Base-by-base conservation (phyloP, 2,113 vertebrate species). In the Bagarius yarrelli region DNA sequence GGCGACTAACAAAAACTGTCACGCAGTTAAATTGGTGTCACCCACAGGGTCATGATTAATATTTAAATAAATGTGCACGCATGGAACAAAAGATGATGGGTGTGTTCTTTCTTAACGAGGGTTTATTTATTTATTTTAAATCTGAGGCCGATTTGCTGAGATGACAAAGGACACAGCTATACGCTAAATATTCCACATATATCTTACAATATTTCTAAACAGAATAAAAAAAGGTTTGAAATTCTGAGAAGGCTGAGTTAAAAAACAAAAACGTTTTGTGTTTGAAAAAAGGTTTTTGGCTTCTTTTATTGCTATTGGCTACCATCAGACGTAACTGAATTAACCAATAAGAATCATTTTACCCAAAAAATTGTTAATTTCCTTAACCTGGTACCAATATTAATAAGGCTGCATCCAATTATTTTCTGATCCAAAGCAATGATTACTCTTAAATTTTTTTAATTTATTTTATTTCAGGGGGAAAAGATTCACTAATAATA, bases 1-100 rank as follows among this genome's bases (percentile, higher is more conserved):
- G 44, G 57, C 32, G 66, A 66, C 70, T 59, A 81, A 81, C 80
- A 76, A 79, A 79, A 84, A 84, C 70, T 74, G 64, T 82, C 75
- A 79, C 61, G 76, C 71, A 57, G 67, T 60, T 81, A 56, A 83
- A 67, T 80, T 81, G 78, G 78, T 85, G 84, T 80, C 76, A 85
- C 71, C 71, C 47, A 66, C 60, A 66, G 67, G 79, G 81, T 79
- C 79, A 56, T 80, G 67, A 81, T 83, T 77, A 83, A 80, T 74
- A 63, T 78, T n/a, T 77, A 76, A 25, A 50, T 81, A 61, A 76
- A 71, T 76, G 76, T 82, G 63, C 60, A 64, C 30, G 63, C 64
- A 72, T 36, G 70, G 76, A 77, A 59, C 18, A 81, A 81, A 81
- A 76, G 81, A 85, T 8, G 25, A 64, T 34, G 50, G 59, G 73